phyloP scores from a whole-genome alignment of 1,140 invertebrate genomes.

The Helicorthomorpha holstii region DNA sequence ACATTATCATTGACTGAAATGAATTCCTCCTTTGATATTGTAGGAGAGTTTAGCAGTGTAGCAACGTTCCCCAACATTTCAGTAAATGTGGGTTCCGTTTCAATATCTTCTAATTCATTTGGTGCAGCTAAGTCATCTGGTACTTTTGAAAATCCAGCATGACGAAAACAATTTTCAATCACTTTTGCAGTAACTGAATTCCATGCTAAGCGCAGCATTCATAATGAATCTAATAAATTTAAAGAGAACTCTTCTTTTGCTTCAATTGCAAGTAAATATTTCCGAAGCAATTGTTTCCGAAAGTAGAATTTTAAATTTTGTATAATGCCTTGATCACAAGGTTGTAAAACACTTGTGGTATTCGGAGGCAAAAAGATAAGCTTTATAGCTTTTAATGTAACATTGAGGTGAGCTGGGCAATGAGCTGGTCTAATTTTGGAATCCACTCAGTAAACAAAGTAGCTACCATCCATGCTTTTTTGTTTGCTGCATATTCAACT shows the following conservation, averaged over 20 bases:
- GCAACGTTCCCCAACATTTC: not conserved
- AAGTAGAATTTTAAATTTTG: not conserved
- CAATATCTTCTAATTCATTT: not conserved
- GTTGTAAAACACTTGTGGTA: constrained; percentile 8
- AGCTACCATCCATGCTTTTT: constrained; percentile 16
- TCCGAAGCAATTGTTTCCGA: not conserved
- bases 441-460: constrained; percentile 14
- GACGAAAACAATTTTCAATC: not conserved
- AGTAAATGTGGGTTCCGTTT: not conserved
- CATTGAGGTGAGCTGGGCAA: not conserved
- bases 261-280: not conserved
- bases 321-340: not conserved
- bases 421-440: constrained; percentile 8
- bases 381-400: constrained; percentile 5
- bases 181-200: not conserved
- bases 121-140: not conserved
- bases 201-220: not conserved
- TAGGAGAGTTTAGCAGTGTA: not conserved
- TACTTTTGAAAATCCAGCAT: not conserved
- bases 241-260: not conserved
- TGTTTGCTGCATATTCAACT: constrained; percentile 9
- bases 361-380: constrained; percentile 15
- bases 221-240: not conserved
- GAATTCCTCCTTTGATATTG: not conserved
- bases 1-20: not conserved